phyloP scores from a whole-genome alignment of 2,113 vertebrate genomes.

The Passer domesticus region DNA sequence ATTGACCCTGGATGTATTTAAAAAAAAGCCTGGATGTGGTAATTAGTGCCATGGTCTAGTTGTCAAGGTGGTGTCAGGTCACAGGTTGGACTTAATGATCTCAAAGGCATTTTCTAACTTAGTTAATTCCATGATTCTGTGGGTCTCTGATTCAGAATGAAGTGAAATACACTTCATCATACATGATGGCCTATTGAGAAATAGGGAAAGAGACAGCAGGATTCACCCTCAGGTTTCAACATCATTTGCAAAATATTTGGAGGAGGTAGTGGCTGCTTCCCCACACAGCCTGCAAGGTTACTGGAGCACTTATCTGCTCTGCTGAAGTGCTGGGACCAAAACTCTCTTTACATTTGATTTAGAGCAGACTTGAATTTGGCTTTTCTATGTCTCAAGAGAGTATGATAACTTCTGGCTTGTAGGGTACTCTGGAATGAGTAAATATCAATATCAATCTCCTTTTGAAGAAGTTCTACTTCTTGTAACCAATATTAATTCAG shows the following conservation, averaged over 20 bases:
- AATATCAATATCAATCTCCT: background rate
- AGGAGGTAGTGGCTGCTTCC: background rate
- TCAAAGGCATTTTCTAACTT: background rate
- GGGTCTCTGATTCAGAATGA: background rate
- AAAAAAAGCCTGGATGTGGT: background rate
- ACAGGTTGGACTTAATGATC: background rate
- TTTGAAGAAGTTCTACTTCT: background rate
- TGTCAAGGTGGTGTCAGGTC: background rate
- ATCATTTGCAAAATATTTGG: background rate
- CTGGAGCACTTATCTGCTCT: background rate
- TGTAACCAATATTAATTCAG: conserved; percentile 19
- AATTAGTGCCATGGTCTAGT: background rate
- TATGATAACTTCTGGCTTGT: background rate
- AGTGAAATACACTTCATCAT: background rate
- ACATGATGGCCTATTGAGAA: background rate
- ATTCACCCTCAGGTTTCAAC: background rate
- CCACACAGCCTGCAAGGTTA: background rate
- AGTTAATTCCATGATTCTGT: background rate
- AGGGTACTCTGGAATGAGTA: background rate
- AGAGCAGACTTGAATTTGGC: background rate
- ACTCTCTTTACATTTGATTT: background rate
- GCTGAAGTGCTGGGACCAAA: background rate
- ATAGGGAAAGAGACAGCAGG: background rate
- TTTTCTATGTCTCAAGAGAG: background rate
- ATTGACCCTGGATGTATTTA: background rate